Evolutionary conservation across 1,140 invertebrate species (phyloP).

Genomic region (Drosophila sproati): DNA sequence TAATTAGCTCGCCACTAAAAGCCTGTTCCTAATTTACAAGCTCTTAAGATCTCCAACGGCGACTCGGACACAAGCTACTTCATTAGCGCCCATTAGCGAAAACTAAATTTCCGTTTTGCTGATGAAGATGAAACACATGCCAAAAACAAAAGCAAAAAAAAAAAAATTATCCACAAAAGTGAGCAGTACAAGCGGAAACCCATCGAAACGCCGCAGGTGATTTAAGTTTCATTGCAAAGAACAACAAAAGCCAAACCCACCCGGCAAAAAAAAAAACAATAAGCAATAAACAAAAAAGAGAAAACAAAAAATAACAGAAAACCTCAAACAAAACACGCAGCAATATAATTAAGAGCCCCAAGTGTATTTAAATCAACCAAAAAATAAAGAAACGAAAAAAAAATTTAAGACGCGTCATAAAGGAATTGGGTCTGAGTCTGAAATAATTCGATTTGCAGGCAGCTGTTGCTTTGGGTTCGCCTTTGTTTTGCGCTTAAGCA

Average conservation of each 20-base stretch:
- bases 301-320: conserved; percentile 3
- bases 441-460: conserved; percentile 59
- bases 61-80: conserved; percentile 67
- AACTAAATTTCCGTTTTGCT: conserved; percentile 70
- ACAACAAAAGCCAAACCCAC: conserved; percentile 37
- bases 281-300: background rate
- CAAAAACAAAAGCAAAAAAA: conserved; percentile 43
- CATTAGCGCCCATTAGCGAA: conserved; percentile 77
- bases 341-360: conserved; percentile 77
- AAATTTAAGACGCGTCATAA: conserved; percentile 50
- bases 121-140: conserved; percentile 80
- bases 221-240: conserved; percentile 59
- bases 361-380: conserved; percentile 75
- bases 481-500: conserved; percentile 32
- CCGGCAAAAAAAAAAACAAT: background rate
- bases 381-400: conserved; percentile 39
- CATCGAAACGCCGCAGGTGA: conserved; percentile 68
- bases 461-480: conserved; percentile 57
- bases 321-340: conserved; percentile 53
- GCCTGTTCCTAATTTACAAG: conserved; percentile 68
- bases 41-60: conserved; percentile 53
- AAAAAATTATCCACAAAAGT: conserved; percentile 32
- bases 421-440: conserved; percentile 31
- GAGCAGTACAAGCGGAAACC: conserved; percentile 36
- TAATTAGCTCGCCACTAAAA: conserved; percentile 73